These are phyloP conservation scores for Antheraea mylitta DNA, from an alignment of 1,140 invertebrate species.

Conservation along the genomic window DNA sequence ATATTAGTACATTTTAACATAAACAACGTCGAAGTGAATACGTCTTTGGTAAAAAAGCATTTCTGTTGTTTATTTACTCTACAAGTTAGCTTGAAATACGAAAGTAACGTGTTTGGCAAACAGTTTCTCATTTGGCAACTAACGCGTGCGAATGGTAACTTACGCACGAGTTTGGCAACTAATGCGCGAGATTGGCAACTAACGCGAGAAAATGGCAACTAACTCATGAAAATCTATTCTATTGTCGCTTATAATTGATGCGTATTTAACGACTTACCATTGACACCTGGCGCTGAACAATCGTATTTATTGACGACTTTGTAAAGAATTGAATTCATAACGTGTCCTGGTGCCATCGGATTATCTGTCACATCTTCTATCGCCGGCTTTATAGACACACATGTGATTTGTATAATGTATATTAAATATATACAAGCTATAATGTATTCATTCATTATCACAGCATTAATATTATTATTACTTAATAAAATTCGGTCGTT, in stretches of 20 bases:
- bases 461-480: background rate
- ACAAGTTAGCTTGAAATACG: background rate
- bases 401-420: background rate
- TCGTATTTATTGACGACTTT: slow-evolving; percentile 25
- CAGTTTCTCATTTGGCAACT: too few relatives aligned
- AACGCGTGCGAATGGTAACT: background rate
- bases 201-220: too few relatives aligned
- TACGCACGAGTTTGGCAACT: background rate
- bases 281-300: slow-evolving; percentile 12
- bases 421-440: background rate
- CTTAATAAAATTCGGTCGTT: background rate
- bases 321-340: slow-evolving; percentile 16
- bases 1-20: background rate
- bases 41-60: background rate
- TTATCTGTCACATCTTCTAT: background rate
- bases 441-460: slow-evolving; percentile 9
- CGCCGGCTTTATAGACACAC: background rate
- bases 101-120: too few relatives aligned
- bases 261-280: slow-evolving; percentile 20
- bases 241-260: too few relatives aligned
- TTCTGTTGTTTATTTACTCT: background rate
- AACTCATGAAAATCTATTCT: background rate
- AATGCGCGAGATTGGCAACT: background rate
- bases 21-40: background rate
- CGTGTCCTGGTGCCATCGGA: background rate